Base-by-base conservation (phyloP, 2,797 vertebrate species). In the Syndactyla subalaris region DNA sequence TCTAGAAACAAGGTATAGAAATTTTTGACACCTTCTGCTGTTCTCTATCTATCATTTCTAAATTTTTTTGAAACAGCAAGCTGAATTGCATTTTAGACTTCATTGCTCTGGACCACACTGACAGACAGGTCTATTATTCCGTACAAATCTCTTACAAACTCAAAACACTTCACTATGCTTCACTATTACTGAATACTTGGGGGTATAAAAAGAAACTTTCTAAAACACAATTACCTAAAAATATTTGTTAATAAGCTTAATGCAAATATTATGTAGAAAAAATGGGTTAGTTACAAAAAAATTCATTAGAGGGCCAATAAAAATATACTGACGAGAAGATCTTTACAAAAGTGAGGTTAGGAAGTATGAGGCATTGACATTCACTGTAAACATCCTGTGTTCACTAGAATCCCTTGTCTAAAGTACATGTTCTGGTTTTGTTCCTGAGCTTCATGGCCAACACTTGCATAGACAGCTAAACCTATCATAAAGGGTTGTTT, bases 291-390 rank as follows among this genome's bases (percentile, higher is more conserved):
- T 96, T 98, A 98, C 70, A 98, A 98, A 98, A 98, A 87, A 96
- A 87, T 91, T 91, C 86, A 91, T 95, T 91, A 93, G 85, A 96
- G 96, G 95, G 98, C 97, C 97, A 97, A 96, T 98, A 98, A 97
- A 98, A 98, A 98, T 97, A 98, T 96, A 96, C 95, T 52, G 87
- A 94, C 97, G 97, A 94, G 93, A 96, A 96, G 94, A 94, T 96
- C 94, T 97, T 97, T 94, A 95, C 96, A 98, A 98, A 98, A 97
- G 93, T 96, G 97, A 98, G 98, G 98, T 98, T 97, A 97, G 75
- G 94, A 97, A 97, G 74, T 81, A 91, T 61, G 98, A 98, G 97
- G 97, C 97, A 97, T 98, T 95, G 95, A 96, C 94, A 95, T 97
- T 97, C 96, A 96, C 97, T 98, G 98, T 98, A 98, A 98, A 98